Conservation (phyloP, 1,140 invertebrate genomes). For the Adoxophyes honmai region DNA sequence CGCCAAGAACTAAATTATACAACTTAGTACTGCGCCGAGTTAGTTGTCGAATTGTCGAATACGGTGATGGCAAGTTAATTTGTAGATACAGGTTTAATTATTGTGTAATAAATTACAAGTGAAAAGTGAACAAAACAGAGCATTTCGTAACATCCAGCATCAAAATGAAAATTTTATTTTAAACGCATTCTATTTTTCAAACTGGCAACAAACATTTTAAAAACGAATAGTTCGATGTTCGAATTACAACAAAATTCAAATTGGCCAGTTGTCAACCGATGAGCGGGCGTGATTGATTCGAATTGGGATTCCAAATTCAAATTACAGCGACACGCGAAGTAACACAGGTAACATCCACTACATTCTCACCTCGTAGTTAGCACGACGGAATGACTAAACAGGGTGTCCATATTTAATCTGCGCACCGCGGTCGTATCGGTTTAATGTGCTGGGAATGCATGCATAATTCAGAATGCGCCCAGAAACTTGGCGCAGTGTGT, state of each 20-base stretch:
- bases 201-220: too few species aligned
- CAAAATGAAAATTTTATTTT: too few species aligned
- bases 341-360: conserved; percentile 25
- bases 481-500: conserved; percentile 41
- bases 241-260: background rate
- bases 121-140: too few species aligned
- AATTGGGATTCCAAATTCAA: conserved; percentile 7
- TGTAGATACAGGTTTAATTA: too few species aligned
- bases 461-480: conserved; percentile 45
- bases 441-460: conserved; percentile 49
- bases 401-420: conserved; percentile 56
- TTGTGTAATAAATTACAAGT: too few species aligned
- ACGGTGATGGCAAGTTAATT: too few species aligned
- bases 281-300: background rate
- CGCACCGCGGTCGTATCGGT: conserved; percentile 40
- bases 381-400: conserved; percentile 49
- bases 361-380: conserved; percentile 50
- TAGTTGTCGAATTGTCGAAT: too few species aligned
- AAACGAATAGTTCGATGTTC: too few species aligned
- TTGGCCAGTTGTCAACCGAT: background rate
- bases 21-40: too few species aligned
- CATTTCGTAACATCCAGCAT: too few species aligned
- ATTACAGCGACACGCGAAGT: conserved; percentile 20
- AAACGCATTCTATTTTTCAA: too few species aligned
- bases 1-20: too few species aligned